Evolutionary conservation across 2,888 invertebrate species (phyloP), one percentile per base, ranked within the genome.

Genomic region (Heliothis peltigera): DNA sequence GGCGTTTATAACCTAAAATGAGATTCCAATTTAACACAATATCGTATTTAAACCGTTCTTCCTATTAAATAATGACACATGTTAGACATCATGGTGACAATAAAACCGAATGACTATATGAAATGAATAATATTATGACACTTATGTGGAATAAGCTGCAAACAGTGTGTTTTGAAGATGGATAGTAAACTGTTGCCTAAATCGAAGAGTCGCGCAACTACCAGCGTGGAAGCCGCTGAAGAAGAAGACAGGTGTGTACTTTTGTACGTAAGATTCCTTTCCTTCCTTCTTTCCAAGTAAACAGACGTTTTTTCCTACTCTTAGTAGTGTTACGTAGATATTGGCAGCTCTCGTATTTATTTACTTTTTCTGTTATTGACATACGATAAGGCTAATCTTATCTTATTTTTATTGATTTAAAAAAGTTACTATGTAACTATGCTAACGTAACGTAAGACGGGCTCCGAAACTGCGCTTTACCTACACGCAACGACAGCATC

Each of bases 161-260:
- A 65, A 51, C 49, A 70, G 70, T 79, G 77, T 84, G 81, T 82
- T 83, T 83, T 85, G 84, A 92, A 89, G 77, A 92, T 92, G 91
- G 91, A 93, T 75, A 83, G 75, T 62, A 92, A 88, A 85, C 68
- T 67, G 48, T 85, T 86, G 78, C 44, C 64, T 32, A 89, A 77
- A 64, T 42, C 74, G n/a, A 75, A 76, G 43, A 75, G 85, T 85
- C 74, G 82, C 61, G 82, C 92, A 17, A 81, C 85, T 53, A 89
- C 91, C 4, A 94, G 92, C 81, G 87, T 87, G 79, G 90, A 91
- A 68, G 73, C 77, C 10, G 39, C 62, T 51, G 75, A 72, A 5
- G 93, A 93, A 60, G 94, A 94, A 63, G 94, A 93, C 68, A 88
- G 91, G 94, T 94, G 86, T 59, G 85, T 75, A 75, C 22, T 53